These are phyloP conservation scores for Nephrotoma appendiculata DNA, from an alignment of 2,888 invertebrate species.

Conservation along the genomic window DNA sequence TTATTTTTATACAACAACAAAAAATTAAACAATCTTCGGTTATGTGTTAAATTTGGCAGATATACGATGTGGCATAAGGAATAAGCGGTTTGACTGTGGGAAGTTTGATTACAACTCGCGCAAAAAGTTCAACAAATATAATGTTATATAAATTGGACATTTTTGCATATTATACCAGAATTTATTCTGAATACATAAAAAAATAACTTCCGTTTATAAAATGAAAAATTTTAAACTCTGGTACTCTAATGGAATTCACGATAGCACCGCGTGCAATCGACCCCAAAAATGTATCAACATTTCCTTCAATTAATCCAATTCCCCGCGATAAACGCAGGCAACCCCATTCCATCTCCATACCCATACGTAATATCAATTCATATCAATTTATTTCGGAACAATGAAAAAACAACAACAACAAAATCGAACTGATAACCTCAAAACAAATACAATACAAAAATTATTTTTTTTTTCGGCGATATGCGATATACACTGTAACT, in stretches of 20 bases:
- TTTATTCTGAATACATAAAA: not conserved
- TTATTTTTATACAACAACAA: not conserved
- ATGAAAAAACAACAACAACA: not conserved
- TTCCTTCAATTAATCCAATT: not conserved
- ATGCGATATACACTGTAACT: not conserved
- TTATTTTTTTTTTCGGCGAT: not conserved
- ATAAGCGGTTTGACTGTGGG: not conserved
- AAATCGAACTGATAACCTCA: not conserved
- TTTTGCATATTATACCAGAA: too few species aligned
- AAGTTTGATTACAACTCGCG: not conserved
- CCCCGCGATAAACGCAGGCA: not conserved
- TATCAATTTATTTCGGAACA: not conserved
- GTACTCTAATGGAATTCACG: not conserved
- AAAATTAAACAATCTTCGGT: not conserved
- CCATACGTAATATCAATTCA: not conserved
- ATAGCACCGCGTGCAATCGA: not conserved
- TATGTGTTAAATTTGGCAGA: not conserved
- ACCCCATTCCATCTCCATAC: not conserved
- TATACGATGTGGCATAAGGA: not conserved
- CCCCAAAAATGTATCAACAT: not conserved
- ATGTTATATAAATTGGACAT: not conserved
- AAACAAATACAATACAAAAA: not conserved
- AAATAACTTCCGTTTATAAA: not conserved
- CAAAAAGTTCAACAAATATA: not conserved
- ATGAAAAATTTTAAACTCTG: not conserved